phyloP scores from a whole-genome alignment of 2,797 vertebrate genomes.

The Tauraco hartlaubi region DNA sequence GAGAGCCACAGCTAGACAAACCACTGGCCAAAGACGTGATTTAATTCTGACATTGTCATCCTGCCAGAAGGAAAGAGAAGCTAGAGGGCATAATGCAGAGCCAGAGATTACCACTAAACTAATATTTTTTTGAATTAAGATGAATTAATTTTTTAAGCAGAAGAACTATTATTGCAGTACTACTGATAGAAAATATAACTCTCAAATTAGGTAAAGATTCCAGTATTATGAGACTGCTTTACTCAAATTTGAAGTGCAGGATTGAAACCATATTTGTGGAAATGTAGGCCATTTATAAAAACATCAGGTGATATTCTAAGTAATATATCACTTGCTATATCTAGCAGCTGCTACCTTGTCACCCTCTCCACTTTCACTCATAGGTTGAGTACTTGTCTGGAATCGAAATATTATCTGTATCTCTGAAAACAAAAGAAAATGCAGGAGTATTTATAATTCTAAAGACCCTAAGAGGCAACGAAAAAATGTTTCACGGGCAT shows the following conservation, averaged over 20 bases:
- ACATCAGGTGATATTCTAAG: not conserved
- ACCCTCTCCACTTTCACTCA: not conserved
- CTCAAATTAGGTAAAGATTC: not conserved
- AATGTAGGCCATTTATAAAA: constrained; percentile 20
- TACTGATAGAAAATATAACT: not conserved
- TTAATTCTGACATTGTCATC: constrained; percentile 12
- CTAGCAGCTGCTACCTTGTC: not conserved
- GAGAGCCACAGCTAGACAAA: not conserved
- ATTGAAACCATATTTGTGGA: constrained; percentile 9
- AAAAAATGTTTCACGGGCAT: not conserved
- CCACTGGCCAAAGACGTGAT: not conserved
- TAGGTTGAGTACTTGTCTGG: not conserved
- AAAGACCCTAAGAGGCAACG: constrained; percentile 6
- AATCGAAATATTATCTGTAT: not conserved
- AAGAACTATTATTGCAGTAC: not conserved
- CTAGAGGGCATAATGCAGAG: constrained; percentile 20
- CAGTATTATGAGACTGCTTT: not conserved
- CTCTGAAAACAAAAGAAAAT: constrained; percentile 40
- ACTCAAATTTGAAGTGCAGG: not conserved
- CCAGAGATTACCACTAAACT: constrained; percentile 66
- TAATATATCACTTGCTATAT: constrained; percentile 2
- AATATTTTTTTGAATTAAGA: constrained; percentile 63
- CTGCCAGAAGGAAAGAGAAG: not conserved
- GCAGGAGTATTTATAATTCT: constrained; percentile 22
- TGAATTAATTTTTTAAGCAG: constrained; percentile 66